Evolutionary conservation across 2,888 invertebrate genomes (phyloP).

Genomic region (Suillia variegata): DNA sequence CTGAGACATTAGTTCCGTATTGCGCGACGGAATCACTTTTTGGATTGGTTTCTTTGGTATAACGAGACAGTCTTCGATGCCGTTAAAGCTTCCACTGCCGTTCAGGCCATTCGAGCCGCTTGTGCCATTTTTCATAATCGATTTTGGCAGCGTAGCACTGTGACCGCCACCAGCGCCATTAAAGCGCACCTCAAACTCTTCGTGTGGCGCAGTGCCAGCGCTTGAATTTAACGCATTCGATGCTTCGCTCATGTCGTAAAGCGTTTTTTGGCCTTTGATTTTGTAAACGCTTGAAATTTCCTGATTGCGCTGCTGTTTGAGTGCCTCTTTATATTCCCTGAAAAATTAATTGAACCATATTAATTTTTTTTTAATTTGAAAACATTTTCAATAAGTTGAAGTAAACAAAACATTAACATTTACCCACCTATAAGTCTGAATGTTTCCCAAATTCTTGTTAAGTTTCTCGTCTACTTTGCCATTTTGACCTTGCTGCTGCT

Average conservation of each 20-base stretch:
- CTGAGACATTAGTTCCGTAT: conserved; percentile 58
- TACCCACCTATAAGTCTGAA: conserved; percentile 59
- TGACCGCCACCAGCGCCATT: conserved; percentile 31
- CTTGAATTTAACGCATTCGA: conserved; percentile 29
- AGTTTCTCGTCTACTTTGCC: conserved; percentile 49
- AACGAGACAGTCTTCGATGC: conserved; percentile 47
- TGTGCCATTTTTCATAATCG: conserved; percentile 50
- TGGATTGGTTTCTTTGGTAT: conserved; percentile 71
- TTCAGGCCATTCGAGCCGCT: conserved; percentile 22
- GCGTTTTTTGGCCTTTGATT: conserved; percentile 62
- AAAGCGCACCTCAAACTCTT: conserved; percentile 31
- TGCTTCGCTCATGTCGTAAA: conserved; percentile 35
- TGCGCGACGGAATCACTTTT: conserved; percentile 80
- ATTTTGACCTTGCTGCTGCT: conserved; percentile 39
- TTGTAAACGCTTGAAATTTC: conserved; percentile 73
- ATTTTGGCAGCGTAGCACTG: conserved; percentile 45
- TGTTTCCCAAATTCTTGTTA: conserved; percentile 55
- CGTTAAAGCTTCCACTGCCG: conserved; percentile 32
- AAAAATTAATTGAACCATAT: conserved; percentile 48
- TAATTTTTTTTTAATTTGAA: too few relatives aligned
- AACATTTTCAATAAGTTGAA: background rate
- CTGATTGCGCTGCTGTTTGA: conserved; percentile 82
- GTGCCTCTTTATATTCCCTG: conserved; percentile 87
- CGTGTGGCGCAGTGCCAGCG: conserved; percentile 32
- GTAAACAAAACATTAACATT: background rate